A percentile compares a stretch with the other conserved stretches of the same genome.
Conservation (phyloP, 1,140 invertebrate genomes). For the Ditylenchus dipsaci region DNA sequence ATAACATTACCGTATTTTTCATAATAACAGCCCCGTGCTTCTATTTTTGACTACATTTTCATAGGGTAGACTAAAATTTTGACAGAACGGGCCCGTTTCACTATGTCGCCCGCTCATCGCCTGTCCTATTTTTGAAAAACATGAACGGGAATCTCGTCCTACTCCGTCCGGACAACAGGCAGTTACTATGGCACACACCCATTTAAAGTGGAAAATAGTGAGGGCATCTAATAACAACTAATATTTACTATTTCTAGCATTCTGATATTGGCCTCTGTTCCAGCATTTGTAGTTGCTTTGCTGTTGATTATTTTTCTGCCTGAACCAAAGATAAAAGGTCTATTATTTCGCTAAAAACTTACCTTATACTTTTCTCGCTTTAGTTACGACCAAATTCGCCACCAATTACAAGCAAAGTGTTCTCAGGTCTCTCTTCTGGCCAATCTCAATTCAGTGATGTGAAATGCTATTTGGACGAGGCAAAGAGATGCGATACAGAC, state of each 20-base stretch:
- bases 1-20: no score
- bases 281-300: conserved; percentile 29
- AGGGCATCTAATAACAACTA: no score
- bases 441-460: not conserved
- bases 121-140: no score
- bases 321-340: conserved; percentile 20
- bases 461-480: not conserved
- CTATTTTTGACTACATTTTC: no score
- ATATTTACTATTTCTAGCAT: conserved; percentile 5
- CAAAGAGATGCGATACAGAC: not conserved
- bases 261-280: conserved; percentile 26
- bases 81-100: no score
- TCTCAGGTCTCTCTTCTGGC: not conserved
- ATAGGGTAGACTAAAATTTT: no score
- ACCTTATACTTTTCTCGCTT: not conserved
- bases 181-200: no score
- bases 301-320: conserved; percentile 34
- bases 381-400: conserved; percentile 6
- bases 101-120: no score
- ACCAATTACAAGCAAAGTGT: not conserved
- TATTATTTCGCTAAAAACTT: not conserved
- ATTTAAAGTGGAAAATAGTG: no score
- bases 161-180: no score
- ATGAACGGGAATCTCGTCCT: no score
- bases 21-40: no score